Evolutionary conservation across 2,113 vertebrate genomes (phyloP).

Genomic region (Ifrita kowaldi): DNA sequence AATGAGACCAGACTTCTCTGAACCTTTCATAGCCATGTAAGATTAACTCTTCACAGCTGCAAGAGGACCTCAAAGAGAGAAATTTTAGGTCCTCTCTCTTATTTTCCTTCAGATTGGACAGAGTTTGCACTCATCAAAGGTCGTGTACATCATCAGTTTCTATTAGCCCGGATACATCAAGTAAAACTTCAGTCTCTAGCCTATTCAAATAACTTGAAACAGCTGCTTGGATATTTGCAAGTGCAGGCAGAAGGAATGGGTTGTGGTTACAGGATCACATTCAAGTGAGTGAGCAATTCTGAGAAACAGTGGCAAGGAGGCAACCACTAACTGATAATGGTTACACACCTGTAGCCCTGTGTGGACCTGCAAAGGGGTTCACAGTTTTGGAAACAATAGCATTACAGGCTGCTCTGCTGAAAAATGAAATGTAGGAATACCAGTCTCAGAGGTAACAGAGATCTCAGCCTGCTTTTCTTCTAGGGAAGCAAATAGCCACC

Average conservation of each 20-base stretch:
- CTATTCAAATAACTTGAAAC: not conserved
- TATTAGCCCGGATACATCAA: not conserved
- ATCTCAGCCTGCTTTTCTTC: not conserved
- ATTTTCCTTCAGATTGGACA: not conserved
- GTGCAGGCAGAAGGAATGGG: not conserved
- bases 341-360: not conserved
- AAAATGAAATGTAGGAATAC: not conserved
- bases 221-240: slow-evolving; percentile 12
- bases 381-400: not conserved
- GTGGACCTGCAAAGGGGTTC: not conserved
- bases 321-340: not conserved
- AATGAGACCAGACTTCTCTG: not conserved
- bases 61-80: not conserved
- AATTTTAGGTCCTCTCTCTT: not conserved
- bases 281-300: not conserved
- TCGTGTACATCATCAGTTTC: not conserved
- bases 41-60: not conserved
- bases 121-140: not conserved
- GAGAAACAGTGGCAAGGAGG: not conserved
- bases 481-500: not conserved
- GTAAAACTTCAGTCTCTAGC: not conserved
- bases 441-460: not conserved
- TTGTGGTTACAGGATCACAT: not conserved
- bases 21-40: not conserved
- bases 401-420: not conserved